Percentiles rank a stretch among this genome's conserved stretches.
phyloP scores from a whole-genome alignment of 2,113 vertebrate genomes.

The Pedionomus torquatus region DNA sequence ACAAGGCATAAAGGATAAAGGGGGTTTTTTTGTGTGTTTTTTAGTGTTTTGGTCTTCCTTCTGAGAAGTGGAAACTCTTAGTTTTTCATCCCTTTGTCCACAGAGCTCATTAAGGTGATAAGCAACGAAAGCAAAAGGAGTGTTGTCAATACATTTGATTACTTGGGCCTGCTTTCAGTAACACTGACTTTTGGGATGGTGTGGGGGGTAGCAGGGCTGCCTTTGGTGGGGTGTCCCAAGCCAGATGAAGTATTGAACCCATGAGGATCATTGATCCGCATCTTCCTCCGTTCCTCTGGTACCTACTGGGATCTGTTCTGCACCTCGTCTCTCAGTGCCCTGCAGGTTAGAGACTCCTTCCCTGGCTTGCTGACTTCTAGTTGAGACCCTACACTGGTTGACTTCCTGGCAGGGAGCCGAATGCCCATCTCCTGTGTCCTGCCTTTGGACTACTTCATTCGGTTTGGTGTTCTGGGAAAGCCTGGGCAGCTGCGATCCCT shows the following conservation, averaged over 20 bases:
- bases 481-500: neutral
- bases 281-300: neutral
- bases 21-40: rapidly evolving
- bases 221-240: neutral
- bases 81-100: neutral
- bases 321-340: rapidly evolving
- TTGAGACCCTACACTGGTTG: neutral
- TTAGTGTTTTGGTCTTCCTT: neutral
- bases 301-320: rapidly evolving
- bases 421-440: neutral
- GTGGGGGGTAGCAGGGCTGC: neutral
- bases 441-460: neutral
- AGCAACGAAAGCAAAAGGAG: neutral
- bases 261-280: neutral
- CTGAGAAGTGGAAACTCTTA: neutral
- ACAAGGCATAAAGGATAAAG: neutral
- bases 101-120: neutral
- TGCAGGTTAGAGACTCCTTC: neutral
- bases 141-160: neutral
- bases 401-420: no score
- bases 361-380: neutral
- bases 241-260: neutral
- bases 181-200: neutral
- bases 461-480: neutral
- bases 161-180: neutral